Conservation (phyloP, 1,140 invertebrate genomes). For the Metaphire vulgaris region DNA sequence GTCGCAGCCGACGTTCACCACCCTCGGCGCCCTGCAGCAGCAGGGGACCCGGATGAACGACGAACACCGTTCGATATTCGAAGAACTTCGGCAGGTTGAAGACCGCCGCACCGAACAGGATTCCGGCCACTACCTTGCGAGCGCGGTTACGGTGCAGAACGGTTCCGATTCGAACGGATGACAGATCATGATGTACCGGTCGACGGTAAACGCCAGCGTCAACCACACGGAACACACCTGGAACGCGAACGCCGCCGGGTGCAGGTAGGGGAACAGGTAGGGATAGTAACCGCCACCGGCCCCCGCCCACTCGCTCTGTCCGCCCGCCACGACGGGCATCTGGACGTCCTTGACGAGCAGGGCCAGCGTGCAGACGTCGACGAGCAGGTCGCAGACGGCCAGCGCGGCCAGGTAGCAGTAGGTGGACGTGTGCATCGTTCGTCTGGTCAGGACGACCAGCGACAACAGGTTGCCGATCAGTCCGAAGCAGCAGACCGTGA, state of each 20-base stretch:
- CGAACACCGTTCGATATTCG: slow-evolving; percentile 40
- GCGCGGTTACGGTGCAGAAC: slow-evolving; percentile 44
- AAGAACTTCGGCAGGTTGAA: slow-evolving; percentile 49
- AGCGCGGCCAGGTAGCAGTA: slow-evolving; percentile 49
- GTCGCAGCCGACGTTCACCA: slow-evolving; percentile 29
- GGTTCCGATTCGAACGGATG: slow-evolving; percentile 49
- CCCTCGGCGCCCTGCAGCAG: slow-evolving; percentile 21
- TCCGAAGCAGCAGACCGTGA: slow-evolving; percentile 44
- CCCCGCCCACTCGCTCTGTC: slow-evolving; percentile 13
- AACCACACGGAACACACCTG: slow-evolving; percentile 50
- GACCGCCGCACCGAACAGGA: slow-evolving; percentile 37
- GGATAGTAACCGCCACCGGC: slow-evolving; percentile 36
- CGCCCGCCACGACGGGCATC: slow-evolving; percentile 29
- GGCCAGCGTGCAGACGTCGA: slow-evolving; percentile 42
- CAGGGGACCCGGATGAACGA: slow-evolving; percentile 7
- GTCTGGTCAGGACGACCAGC: slow-evolving; percentile 44
- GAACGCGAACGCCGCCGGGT: slow-evolving; percentile 45
- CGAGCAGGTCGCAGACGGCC: slow-evolving; percentile 46
- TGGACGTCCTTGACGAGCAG: slow-evolving; percentile 40
- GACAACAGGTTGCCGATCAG: slow-evolving; percentile 49
- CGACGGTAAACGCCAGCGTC: slow-evolving; percentile 50
- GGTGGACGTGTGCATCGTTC: slow-evolving; percentile 46
- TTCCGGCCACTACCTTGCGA: slow-evolving; percentile 38
- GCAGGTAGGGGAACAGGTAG: slow-evolving; percentile 45
- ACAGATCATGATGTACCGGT: slow-evolving; percentile 53